Evolutionary conservation across 2,888 invertebrate genomes (phyloP).

Genomic region (Augochlorella aurata): DNA sequence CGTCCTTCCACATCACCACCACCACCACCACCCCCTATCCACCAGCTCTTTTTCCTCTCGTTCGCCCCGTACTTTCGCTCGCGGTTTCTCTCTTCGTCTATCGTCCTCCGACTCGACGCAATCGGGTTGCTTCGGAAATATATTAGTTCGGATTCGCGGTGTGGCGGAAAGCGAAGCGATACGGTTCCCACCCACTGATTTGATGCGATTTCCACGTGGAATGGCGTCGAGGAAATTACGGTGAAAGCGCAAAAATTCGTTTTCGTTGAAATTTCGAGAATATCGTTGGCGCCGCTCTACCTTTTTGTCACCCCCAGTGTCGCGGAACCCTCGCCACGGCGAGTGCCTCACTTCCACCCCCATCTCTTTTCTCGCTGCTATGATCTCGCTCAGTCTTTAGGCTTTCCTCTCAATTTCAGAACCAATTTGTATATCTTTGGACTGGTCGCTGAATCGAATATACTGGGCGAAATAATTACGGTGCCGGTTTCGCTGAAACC

Average conservation of each 20-base stretch:
- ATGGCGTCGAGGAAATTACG: constrained; percentile 69
- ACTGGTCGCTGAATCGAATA: constrained; percentile 39
- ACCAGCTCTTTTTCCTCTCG: constrained; percentile 24
- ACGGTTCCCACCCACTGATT: constrained; percentile 59
- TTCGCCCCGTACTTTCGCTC: constrained; percentile 15
- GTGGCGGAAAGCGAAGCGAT: constrained; percentile 70
- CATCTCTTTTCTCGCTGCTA: neutral
- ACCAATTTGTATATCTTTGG: constrained; percentile 67
- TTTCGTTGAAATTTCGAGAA: constrained; percentile 72
- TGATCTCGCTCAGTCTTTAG: constrained; percentile 44
- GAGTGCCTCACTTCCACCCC: constrained; percentile 4
- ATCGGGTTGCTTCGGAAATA: constrained; percentile 74
- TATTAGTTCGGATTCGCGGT: constrained; percentile 75
- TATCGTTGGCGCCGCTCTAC: constrained; percentile 53
- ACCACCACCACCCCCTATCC: neutral
- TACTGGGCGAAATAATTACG: neutral
- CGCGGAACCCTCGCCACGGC: neutral
- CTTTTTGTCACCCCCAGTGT: constrained; percentile 30
- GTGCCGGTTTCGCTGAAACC: neutral
- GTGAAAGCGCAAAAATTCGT: constrained; percentile 74
- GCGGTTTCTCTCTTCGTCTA: constrained; percentile 43
- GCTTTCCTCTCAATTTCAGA: constrained; percentile 64
- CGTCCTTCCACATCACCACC: neutral
- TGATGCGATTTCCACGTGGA: constrained; percentile 73
- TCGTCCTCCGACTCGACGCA: constrained; percentile 65